Base-by-base conservation (phyloP, 2,888 invertebrate species). In the Lasioglossum villosulum region DNA sequence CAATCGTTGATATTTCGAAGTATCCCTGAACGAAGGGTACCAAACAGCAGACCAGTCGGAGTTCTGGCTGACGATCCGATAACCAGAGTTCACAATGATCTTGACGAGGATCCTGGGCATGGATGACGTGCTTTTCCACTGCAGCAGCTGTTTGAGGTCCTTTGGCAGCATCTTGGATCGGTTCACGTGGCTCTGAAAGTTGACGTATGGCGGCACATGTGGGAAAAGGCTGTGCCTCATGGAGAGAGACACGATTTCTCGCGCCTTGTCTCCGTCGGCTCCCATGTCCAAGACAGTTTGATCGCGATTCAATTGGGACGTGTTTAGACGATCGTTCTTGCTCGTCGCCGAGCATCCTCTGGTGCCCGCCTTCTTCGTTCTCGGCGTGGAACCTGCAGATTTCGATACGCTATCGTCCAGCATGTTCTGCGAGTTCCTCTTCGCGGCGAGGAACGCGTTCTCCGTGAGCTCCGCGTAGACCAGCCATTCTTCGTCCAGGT, bases 1-100 rank as follows among this genome's bases (percentile, higher is more conserved):
- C 86, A 97, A 96, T 0, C 97, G 97, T 93, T 97, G 66, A 42
- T 75, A 80, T 14, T 34, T 84, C 19, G 45, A 19, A 23, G 14
- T 6, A 30, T 84, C 84, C 37, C 42, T 84, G 6, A 16, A 30
- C 1, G 75, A 72, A 0, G 78, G n/a, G 12, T 81, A 84, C 86
- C 86, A 86, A 19, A 75, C 45, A 0, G 75, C 86, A 0, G 81
- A 81, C 86, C 86, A 86, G 12, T 86, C 75, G 14, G 30, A 42
- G 3, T 37, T 39, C 27, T 71, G 84, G 4, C 23, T n/a, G 4
- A 81, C 72, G 19, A 84, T 16, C 8, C 59, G 66, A 2, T 78
- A 84, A 10, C 86, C 86, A 14, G 85, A 52, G 2, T 76, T 81
- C 0, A 81, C n/a, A 2, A 86, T 16, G 23, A 86, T 86, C 39